These are phyloP conservation scores for Podarcis cretensis DNA, from an alignment of 2,113 vertebrate genomes.

Conservation along the genomic window DNA sequence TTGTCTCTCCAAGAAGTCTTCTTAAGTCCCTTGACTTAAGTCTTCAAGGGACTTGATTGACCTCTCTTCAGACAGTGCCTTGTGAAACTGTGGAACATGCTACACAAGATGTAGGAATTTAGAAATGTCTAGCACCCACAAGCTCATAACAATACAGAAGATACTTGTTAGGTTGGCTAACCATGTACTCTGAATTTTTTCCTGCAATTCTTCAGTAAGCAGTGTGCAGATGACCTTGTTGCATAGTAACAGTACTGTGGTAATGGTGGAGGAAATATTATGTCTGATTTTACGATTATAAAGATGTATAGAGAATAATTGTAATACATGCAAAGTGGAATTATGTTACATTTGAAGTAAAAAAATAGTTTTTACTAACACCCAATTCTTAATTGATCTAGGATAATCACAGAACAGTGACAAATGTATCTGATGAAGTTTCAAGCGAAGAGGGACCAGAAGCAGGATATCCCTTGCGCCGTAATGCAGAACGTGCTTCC, in stretches of 20 bases:
- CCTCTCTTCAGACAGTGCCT: no score
- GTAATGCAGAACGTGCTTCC: conserved; percentile 81
- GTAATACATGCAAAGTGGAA: not conserved
- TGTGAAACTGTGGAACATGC: no score
- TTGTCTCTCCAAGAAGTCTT: no score
- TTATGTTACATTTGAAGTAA: not conserved
- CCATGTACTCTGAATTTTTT: not conserved
- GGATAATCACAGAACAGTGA: conserved; percentile 78
- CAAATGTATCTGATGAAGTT: conserved; percentile 91
- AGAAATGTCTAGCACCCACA: no score
- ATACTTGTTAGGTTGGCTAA: no score
- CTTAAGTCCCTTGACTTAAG: no score
- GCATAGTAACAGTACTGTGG: no score
- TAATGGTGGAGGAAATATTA: not conserved
- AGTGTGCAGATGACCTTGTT: not conserved
- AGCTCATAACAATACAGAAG: not conserved
- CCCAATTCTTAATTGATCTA: conserved; percentile 54
- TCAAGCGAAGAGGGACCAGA: conserved; percentile 97
- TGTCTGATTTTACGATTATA: not conserved
- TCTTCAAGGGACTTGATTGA: no score
- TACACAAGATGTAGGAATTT: no score
- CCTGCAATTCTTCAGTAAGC: not conserved
- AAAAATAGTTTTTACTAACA: not conserved
- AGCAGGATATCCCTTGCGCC: conserved; percentile 80
- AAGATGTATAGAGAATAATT: not conserved